phyloP scores from a whole-genome alignment of 2,888 invertebrate genomes.

The Lucinisca nassula region DNA sequence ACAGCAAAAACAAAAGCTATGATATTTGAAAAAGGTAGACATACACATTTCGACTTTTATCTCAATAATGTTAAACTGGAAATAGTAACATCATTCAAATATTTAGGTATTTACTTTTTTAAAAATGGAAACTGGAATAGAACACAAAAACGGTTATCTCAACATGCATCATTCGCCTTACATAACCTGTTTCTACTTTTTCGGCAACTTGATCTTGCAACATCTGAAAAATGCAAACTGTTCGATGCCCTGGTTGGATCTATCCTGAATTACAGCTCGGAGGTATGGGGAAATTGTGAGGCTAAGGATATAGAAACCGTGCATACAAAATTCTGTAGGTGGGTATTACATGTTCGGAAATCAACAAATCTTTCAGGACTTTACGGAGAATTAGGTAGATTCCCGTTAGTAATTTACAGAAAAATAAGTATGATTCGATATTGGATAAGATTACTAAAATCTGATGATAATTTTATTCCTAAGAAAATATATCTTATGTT shows the following conservation, averaged over 20 bases:
- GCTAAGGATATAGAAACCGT: background rate
- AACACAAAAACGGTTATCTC: slow-evolving; percentile 5
- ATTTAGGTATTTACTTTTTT: too few species aligned
- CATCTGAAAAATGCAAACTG: background rate
- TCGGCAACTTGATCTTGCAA: background rate
- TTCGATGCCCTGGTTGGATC: slow-evolving; percentile 17
- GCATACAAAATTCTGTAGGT: slow-evolving; percentile 4
- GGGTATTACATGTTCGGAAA: background rate
- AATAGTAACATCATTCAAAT: background rate
- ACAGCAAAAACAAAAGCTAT: too few species aligned
- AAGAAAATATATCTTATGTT: background rate
- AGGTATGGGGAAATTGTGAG: background rate
- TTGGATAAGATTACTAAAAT: slow-evolving; percentile 15
- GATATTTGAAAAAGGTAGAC: background rate
- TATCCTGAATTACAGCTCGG: slow-evolving; percentile 10
- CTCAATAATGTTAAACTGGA: slow-evolving; percentile 2
- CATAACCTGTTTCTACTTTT: slow-evolving; percentile 18
- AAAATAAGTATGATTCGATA: slow-evolving; percentile 10
- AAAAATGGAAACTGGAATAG: background rate
- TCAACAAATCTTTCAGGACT: background rate
- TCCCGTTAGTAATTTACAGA: background rate
- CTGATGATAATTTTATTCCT: background rate
- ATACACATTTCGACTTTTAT: background rate
- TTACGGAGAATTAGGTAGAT: slow-evolving; percentile 16
- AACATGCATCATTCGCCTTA: background rate